A percentile compares a stretch with the other conserved stretches of the same genome.
These are phyloP conservation scores for Misgurnus anguillicaudatus DNA, from an alignment of 2,113 vertebrate species.

Conservation along the genomic window DNA sequence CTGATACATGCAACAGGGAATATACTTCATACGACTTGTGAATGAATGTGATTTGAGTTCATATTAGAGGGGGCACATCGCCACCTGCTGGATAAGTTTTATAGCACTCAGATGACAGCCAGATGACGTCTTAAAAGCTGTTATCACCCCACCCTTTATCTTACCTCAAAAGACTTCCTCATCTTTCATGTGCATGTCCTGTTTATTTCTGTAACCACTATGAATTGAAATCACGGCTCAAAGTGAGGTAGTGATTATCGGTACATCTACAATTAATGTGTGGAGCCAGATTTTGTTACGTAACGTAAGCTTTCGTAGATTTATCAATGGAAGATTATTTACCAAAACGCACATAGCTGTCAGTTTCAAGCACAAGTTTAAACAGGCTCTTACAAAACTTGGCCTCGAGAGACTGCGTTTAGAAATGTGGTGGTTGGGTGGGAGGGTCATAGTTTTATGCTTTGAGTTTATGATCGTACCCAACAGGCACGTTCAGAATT, in stretches of 20 bases:
- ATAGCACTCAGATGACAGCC: background rate
- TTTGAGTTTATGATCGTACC: background rate
- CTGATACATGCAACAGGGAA: no score
- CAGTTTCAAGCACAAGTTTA: background rate
- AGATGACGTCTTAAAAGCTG: background rate
- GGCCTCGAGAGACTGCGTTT: background rate
- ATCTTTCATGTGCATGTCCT: conserved; percentile 44
- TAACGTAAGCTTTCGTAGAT: background rate
- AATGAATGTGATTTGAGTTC: no score
- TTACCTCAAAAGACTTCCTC: conserved; percentile 36
- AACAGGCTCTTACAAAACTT: background rate
- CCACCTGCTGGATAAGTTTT: background rate
- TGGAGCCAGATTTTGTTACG: background rate
- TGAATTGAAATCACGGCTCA: background rate
- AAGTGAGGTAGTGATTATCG: conserved; percentile 10
- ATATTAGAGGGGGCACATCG: background rate
- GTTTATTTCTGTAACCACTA: conserved; percentile 41
- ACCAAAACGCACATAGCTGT: background rate
- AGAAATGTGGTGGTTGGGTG: background rate
- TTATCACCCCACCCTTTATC: conserved; percentile 33
- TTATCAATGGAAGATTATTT: background rate
- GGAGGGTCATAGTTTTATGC: background rate
- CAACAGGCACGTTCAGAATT: background rate
- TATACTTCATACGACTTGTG: no score
- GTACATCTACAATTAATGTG: background rate